Evolutionary conservation across 1,140 invertebrate species (phyloP).

Genomic region (Stratiolaelaps scimitus): DNA sequence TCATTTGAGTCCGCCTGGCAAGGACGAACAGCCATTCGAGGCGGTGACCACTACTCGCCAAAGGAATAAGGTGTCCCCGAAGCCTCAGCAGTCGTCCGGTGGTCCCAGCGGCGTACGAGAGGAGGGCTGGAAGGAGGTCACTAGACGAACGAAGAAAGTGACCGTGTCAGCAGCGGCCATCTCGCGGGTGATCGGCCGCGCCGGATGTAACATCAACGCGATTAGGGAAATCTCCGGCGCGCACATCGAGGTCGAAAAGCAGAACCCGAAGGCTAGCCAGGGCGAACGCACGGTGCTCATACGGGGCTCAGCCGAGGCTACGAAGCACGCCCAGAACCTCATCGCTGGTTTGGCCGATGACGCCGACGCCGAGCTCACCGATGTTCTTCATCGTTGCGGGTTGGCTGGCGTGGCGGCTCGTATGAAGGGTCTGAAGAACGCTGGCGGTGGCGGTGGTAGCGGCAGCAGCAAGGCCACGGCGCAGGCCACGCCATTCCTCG

Average conservation of each 20-base stretch:
- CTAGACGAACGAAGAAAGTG: slow-evolving; percentile 67
- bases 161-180: slow-evolving; percentile 84
- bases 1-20: neutral
- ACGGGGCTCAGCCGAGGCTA: slow-evolving; percentile 74
- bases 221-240: slow-evolving; percentile 85
- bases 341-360: slow-evolving; percentile 78
- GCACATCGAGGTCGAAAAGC: slow-evolving; percentile 94
- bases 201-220: slow-evolving; percentile 90
- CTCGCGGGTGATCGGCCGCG: slow-evolving; percentile 84
- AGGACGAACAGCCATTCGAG: slow-evolving; percentile 19
- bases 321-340: slow-evolving; percentile 69
- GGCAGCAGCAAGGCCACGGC: slow-evolving; percentile 15
- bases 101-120: slow-evolving; percentile 47
- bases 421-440: slow-evolving; percentile 5
- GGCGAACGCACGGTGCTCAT: slow-evolving; percentile 87
- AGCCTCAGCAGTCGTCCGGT: neutral
- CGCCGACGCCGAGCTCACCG: slow-evolving; percentile 75
- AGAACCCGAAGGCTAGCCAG: slow-evolving; percentile 63
- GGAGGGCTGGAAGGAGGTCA: slow-evolving; percentile 94
- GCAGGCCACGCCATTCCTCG: slow-evolving; percentile 29
- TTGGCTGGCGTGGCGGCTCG: slow-evolving; percentile 30
- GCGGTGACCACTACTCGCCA: neutral
- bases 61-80: slow-evolving; percentile 16
- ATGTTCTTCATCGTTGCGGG: slow-evolving; percentile 59
- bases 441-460: slow-evolving; percentile 24